Evolutionary conservation across 2,888 invertebrate species (phyloP).

Genomic region (Euzophera pinguis): DNA sequence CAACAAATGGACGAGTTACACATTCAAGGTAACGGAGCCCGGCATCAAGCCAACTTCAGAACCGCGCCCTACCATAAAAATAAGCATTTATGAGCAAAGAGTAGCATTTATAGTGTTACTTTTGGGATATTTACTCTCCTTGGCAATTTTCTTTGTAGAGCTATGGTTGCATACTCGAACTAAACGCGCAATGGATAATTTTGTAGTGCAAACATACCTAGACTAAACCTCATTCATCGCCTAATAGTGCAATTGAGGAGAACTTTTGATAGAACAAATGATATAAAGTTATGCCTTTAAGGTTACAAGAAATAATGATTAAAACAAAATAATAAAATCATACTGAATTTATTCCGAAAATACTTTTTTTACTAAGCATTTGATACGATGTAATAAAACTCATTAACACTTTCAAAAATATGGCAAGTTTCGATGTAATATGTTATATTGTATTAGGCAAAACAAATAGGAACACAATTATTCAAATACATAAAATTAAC

Average conservation of each 20-base stretch:
- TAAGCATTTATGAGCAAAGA: constrained; percentile 29
- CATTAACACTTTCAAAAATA: not conserved
- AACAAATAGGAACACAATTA: constrained; percentile 4
- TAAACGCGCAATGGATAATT: not conserved
- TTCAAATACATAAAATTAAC: constrained; percentile 2
- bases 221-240: too few relatives aligned
- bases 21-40: constrained; percentile 25
- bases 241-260: too few relatives aligned
- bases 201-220: not conserved
- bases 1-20: constrained; percentile 41
- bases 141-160: constrained; percentile 34
- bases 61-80: constrained; percentile 29
- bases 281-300: too few relatives aligned
- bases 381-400: constrained; percentile 3
- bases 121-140: constrained; percentile 33
- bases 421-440: constrained; percentile 12
- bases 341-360: constrained; percentile 12
- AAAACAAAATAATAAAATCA: too few relatives aligned
- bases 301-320: not conserved
- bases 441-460: constrained; percentile 4
- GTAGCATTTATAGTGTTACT: constrained; percentile 34
- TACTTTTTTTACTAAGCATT: constrained; percentile 2
- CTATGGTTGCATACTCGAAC: constrained; percentile 22
- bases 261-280: too few relatives aligned
- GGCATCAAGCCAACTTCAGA: constrained; percentile 18